Evolutionary conservation across 2,113 vertebrate species (phyloP), one percentile per base, ranked within the genome.

Genomic region (Larimichthys crocea): DNA sequence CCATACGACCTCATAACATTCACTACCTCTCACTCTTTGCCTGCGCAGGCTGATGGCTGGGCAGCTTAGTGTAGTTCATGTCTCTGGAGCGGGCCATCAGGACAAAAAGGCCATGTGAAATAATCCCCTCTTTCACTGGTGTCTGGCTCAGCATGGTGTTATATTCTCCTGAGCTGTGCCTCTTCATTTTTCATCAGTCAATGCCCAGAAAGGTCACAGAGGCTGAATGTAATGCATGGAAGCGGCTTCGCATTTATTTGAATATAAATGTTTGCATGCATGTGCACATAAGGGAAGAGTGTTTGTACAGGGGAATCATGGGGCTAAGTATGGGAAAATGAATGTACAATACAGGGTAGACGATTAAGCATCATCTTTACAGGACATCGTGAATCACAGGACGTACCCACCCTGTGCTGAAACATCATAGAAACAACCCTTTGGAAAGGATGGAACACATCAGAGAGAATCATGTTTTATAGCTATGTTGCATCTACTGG

Each of bases 111-210:
- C 72, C 76, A 44, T 89, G 84, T 67, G 79, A 83, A 90, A 90
- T 92, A 94, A 91, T 92, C 93, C 84, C 48, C 49, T 82, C 74
- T 87, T 68, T 71, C 84, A 76, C 64, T 76, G 84, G 87, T 77
- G 55, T 64, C 66, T 31, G 46, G 93, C 89, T 88, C 88, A 86
- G 72, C 19, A 9, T 62, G 70, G 83, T 85, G 81, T 86, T 88
- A 83, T 55, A 26, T 89, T 86, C 74, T 90, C 91, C 93, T 88
- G 86, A 91, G 85, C 82, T 74, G 84, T 29, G 35, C 31, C 44
- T 65, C 60, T 73, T 62, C 56, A 10, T 69, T 75, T 57, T 5
- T 46, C 22, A 29, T 76, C 68, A 53, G 20, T 65, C 62, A 14
- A 44, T 6, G 6, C 55, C 57, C 35, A 15, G 35, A 40, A 56